Evolutionary conservation across 2,888 invertebrate species (phyloP).

Genomic region (Eumacrocentrus americanus): DNA sequence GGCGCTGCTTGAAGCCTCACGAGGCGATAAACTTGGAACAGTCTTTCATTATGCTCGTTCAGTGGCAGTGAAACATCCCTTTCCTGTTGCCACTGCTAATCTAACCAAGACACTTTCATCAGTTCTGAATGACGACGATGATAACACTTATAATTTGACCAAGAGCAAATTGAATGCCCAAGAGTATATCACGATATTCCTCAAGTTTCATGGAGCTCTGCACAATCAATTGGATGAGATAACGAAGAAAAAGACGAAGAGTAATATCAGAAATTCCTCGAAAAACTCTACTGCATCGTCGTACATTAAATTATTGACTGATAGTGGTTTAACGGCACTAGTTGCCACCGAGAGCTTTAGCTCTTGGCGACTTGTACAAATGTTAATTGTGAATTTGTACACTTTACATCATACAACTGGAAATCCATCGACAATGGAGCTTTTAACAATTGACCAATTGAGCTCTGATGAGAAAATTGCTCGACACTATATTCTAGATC

Average conservation of each 20-base stretch:
- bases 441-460: slow-evolving; percentile 62
- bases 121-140: slow-evolving; percentile 62
- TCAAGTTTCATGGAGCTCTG: slow-evolving; percentile 69
- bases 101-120: slow-evolving; percentile 74
- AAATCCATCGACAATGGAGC: slow-evolving; percentile 51
- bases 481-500: slow-evolving; percentile 66
- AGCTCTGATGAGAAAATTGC: slow-evolving; percentile 68
- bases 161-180: slow-evolving; percentile 67
- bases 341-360: slow-evolving; percentile 81
- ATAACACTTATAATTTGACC: slow-evolving; percentile 27
- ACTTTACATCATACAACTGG: slow-evolving; percentile 69
- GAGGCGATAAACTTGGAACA: slow-evolving; percentile 80
- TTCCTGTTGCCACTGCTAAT: slow-evolving; percentile 83
- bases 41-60: slow-evolving; percentile 87
- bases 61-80: slow-evolving; percentile 82
- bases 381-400: slow-evolving; percentile 79
- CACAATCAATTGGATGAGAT: slow-evolving; percentile 56
- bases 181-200: slow-evolving; percentile 67
- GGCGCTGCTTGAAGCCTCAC: slow-evolving; percentile 80
- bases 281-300: background rate
- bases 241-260: background rate
- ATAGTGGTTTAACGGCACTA: slow-evolving; percentile 72
- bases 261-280: too few species aligned
- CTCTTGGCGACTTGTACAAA: slow-evolving; percentile 77
- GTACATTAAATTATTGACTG: slow-evolving; percentile 68